Conservation (phyloP, 2,113 vertebrate genomes). For the Tachysurus fulvidraco region DNA sequence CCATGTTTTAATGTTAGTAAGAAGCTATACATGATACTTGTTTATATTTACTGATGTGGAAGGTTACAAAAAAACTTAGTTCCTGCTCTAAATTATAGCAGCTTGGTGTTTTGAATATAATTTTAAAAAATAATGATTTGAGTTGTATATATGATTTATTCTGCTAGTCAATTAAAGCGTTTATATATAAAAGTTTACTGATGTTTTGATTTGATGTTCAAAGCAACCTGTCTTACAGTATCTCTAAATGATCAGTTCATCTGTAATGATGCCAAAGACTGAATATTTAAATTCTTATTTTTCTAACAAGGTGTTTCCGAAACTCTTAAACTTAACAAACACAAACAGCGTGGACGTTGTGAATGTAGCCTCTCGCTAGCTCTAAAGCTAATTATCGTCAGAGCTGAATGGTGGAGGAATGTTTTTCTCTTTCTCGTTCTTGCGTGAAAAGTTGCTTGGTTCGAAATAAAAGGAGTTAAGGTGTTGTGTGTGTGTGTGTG, state of each 20-base stretch:
- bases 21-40: background rate
- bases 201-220: background rate
- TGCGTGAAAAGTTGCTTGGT: conserved; percentile 65
- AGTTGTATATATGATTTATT: background rate
- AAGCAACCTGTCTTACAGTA: background rate
- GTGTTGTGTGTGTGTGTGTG: background rate
- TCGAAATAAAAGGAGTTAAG: conserved; percentile 60
- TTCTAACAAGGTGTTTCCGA: background rate
- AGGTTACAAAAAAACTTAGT: background rate
- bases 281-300: background rate
- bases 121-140: background rate
- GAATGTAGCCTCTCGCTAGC: conserved; percentile 44
- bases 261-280: background rate
- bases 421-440: conserved; percentile 20
- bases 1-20: background rate
- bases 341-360: conserved; percentile 38
- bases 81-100: background rate
- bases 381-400: conserved; percentile 70
- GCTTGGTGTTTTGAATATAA: background rate
- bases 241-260: background rate
- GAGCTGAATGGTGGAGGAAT: conserved; percentile 65
- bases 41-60: background rate
- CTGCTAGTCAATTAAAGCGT: background rate
- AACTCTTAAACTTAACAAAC: background rate
- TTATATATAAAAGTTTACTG: background rate